Conservation (phyloP, 2,113 vertebrate genomes). For the Patagioenas fasciata region DNA sequence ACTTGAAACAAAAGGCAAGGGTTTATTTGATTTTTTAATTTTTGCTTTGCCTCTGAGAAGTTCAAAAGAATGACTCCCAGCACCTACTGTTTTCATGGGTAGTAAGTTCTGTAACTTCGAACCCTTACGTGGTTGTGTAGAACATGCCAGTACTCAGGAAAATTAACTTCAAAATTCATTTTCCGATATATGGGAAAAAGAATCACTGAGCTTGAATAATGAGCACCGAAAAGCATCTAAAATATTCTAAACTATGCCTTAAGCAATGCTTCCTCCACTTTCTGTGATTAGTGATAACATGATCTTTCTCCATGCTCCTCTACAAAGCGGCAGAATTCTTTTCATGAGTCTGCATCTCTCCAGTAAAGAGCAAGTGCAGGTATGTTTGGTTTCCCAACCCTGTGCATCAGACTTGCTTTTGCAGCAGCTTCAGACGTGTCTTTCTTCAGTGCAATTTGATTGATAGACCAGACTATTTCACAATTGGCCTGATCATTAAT, state of each 20-base stretch:
- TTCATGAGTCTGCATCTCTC: not conserved
- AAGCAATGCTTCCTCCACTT: not conserved
- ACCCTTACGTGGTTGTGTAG: not conserved
- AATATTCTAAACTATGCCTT: conserved; percentile 54
- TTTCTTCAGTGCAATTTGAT: not conserved
- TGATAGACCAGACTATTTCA: not conserved
- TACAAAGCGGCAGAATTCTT: not conserved
- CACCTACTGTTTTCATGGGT: not conserved
- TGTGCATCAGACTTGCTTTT: not conserved
- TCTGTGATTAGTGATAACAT: not conserved
- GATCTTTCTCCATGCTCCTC: not conserved
- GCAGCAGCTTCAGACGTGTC: not conserved
- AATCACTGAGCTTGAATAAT: conserved; percentile 11
- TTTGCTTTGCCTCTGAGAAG: not conserved
- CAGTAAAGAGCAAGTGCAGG: not conserved
- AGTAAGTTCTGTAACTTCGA: not conserved
- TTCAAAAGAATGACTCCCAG: not conserved
- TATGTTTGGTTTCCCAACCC: not conserved
- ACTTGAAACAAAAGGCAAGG: not conserved
- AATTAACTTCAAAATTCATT: not conserved
- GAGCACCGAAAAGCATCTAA: conserved; percentile 46
- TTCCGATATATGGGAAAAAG: not conserved
- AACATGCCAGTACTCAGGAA: not conserved
- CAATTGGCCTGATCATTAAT: not conserved
- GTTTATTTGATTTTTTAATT: not conserved